Base-by-base conservation (phyloP, 1,140 invertebrate genomes). In the Drosophila pallidifrons region DNA sequence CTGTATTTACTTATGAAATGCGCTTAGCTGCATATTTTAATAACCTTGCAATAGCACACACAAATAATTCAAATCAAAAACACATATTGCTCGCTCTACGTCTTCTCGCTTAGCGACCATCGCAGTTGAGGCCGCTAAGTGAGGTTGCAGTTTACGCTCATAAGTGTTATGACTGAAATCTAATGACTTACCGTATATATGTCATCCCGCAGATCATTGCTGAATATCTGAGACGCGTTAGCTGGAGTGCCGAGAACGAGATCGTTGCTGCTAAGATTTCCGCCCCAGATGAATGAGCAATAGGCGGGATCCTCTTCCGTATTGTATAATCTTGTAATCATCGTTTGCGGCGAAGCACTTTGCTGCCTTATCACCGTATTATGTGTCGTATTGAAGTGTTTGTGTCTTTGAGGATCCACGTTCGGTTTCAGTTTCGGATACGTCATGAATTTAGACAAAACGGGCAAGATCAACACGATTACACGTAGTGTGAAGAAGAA, bases 271-370 rank as follows among this genome's bases (percentile, higher is more conserved):
- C 60, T 83, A 3, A 92, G 65, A 77, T 92, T 92, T 5, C 77
- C 61, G 45, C 91, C 91, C 86, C 91, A 92, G 57, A 92, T 83
- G 66, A 82, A 81, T 51, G 83, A 89, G 77, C 91, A 92, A 59
- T 92, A 87, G 68, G 75, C 80, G 57, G 91, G 91, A 77, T 92
- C 87, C 75, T 91, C 89, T 63, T 91, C 91, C 63, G 91, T 91
- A 55, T 88, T 78, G 45, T 91, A 92, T 32, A 92, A 83, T 47
- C 87, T 78, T 61, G 86, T 91, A 86, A 92, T 86, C 91, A 92
- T 92, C 73, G 72, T 83, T 80, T 45, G 55, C 25, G 47, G n/a
- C n/a, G 54, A 8, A 15, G 43, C n/a, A 15, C 15, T 16, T 51
- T 20, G 32, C 30, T 41, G 32, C 41, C 41, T 49, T 25, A 43